Conservation (phyloP, 1,140 invertebrate species). For the Hycleus phaleratus region DNA sequence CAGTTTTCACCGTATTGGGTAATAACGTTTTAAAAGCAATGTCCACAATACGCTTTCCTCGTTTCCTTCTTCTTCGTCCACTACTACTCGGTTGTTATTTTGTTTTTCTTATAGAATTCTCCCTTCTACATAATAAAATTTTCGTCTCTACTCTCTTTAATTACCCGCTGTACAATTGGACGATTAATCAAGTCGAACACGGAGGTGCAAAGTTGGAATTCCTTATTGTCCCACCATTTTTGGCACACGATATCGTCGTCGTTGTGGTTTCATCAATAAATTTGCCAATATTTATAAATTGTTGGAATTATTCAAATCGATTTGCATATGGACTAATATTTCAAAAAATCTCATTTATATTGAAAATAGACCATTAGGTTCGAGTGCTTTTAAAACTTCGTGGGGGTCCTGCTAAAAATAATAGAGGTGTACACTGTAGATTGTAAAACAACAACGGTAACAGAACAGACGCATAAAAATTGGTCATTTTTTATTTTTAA, state of each 20-base stretch:
- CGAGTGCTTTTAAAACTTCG: slow-evolving; percentile 1
- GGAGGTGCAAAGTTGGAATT: too few relatives aligned
- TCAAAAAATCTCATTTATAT: slow-evolving; percentile 19
- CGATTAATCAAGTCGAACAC: neutral
- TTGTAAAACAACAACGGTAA: too few relatives aligned
- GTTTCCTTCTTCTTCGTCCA: too few relatives aligned
- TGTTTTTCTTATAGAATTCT: neutral
- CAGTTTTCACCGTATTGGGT: neutral
- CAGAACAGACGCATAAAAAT: neutral
- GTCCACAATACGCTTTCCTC: neutral
- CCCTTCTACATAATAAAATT: neutral
- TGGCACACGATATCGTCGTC: too few relatives aligned
- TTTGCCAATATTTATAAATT: too few relatives aligned
- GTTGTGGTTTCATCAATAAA: too few relatives aligned
- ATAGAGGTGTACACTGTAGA: too few relatives aligned
- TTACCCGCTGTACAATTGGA: neutral
- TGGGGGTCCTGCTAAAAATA: slow-evolving; percentile 1
- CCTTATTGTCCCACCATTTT: too few relatives aligned
- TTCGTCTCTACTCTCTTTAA: neutral
- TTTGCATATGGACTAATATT: slow-evolving; percentile 11
- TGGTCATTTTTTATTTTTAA: slow-evolving; percentile 26
- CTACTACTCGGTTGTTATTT: neutral
- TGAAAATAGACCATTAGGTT: slow-evolving; percentile 11
- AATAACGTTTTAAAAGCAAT: neutral
- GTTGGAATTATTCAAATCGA: neutral